Evolutionary conservation across 2,888 invertebrate species (phyloP).

Genomic region (Hylaea fasciaria): DNA sequence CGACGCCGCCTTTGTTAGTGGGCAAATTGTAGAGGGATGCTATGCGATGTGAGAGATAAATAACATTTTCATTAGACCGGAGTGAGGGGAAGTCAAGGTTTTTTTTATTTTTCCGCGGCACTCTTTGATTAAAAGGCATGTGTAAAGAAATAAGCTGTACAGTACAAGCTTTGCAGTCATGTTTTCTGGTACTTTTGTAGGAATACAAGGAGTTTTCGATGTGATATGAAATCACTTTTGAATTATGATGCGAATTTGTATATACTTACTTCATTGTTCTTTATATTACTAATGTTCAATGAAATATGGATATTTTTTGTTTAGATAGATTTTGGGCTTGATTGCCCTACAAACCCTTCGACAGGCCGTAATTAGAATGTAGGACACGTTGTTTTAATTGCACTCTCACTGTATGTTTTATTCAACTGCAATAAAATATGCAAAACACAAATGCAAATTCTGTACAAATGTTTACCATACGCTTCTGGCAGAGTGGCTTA

Average conservation of each 20-base stretch:
- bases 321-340: not conserved
- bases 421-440: conserved; percentile 42
- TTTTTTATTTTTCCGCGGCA: conserved; percentile 1
- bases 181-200: too few relatives aligned
- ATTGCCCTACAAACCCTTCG: conserved; percentile 10
- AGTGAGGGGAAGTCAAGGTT: conserved; percentile 2
- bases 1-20: conserved; percentile 42
- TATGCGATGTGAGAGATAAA: conserved; percentile 30
- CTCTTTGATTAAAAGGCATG: not conserved
- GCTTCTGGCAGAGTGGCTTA: conserved; percentile 33
- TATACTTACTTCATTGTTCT: too few relatives aligned
- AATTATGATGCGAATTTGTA: too few relatives aligned
- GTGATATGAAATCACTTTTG: too few relatives aligned
- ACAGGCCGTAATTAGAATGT: conserved; percentile 34
- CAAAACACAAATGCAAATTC: conserved; percentile 41
- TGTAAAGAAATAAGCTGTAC: too few relatives aligned
- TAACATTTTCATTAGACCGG: conserved; percentile 28
- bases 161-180: too few relatives aligned
- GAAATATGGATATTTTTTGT: too few relatives aligned
- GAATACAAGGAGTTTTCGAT: too few relatives aligned
- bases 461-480: conserved; percentile 38
- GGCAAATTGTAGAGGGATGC: conserved; percentile 40
- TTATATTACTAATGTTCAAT: too few relatives aligned
- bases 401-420: conserved; percentile 39
- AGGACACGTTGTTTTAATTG: conserved; percentile 28